Evolutionary conservation across 2,797 vertebrate genomes (phyloP), one percentile per base, ranked within the genome.

Genomic region (Pangasius krempfi): DNA sequence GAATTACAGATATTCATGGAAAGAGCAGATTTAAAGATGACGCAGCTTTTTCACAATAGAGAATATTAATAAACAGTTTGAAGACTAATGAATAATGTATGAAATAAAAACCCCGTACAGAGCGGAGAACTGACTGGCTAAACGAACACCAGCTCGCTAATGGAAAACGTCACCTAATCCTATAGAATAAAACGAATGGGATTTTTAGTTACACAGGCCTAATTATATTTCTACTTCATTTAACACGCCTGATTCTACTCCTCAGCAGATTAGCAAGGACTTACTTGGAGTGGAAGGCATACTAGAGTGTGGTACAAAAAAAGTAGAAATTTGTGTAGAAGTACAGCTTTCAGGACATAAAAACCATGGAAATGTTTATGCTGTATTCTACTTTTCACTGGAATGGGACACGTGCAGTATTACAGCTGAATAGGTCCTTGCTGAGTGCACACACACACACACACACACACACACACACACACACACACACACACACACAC

Each of bases 151-250:
- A 83, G 58, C 22, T 83, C 58, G 47, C 13, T 1, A 64, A 8
- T 27, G 56, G 56, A 62, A 82, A 60, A 30, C 7, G 9, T 33
- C 52, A 33, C n/a, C 22, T 44, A 62, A 44, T 82, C 56, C 37
- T 16, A 47, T 37, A 44, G 56, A 81, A 62, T 82, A 25, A 37
- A 81, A 25, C 12, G 4, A 25, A 60, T 12, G 58, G 81, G 58
- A 83, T 83, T 18, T 64, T 47, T 44, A 83, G 37, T 47, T 83
- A 83, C 47, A 62, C 76, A 54, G 22, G 33, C 12, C 5, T 14
- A 82, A 82, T 60, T 27, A 27, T 82, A 12, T 62, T 83, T 83
- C 14, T n/a, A 7, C 40, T 16, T 83, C 80, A 83, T 83, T 83
- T 64, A 64, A 47, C 58, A 82, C 3, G 22, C 56, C 25, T 82